Base-by-base conservation (phyloP, 2,797 vertebrate genomes). In the Microcaecilia unicolor region DNA sequence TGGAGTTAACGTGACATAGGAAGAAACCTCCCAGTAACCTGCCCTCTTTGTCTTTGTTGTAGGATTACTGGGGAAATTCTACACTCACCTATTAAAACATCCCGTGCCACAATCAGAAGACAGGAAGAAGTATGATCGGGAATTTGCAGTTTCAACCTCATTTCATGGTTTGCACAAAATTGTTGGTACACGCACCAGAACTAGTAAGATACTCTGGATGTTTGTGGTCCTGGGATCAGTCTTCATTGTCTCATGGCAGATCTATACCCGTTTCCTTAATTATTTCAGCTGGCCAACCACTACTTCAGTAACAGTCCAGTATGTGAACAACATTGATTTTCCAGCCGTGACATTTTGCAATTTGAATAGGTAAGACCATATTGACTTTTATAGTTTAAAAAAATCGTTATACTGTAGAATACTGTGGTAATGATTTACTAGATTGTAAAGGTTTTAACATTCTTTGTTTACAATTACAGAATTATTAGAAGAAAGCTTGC, bases 221-320 rank as follows among this genome's bases (percentile, higher is more conserved):
- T 6, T 48, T 1, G 37, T 80, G 3, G 62, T 82, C 1, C 0
- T 34, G 1, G 55, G 64, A n/a, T 77, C 67, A 6, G 37, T 80
- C 2, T 38, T 35, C 1, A 11, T 57, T 1, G 53, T 64, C 1
- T 5, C 25, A 1, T 80, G 70, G 69, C 80, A 84, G 44, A 66
- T 82, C 32, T 64, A 48, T 30, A 44, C 44, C 5, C 65, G 70
- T 19, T 28, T 84, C 15, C 31, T 55, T 47, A 72, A 76, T 39
- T 85, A 80, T 39, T 76, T 80, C 61, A 74, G 40, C 2, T 83
- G 80, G 79, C 76, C 83, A 13, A 82, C 76, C 14, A 81, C 74
- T 1, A 81, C 70, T 0, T 64, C 79, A 2, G 37, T 80, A 13
- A 70, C 65, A 6, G 66, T 81, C 11, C 79, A 82, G 16, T 80